A percentile compares a stretch with the other conserved stretches of the same genome.
Evolutionary conservation across 2,888 invertebrate species (phyloP).

Genomic region (Plagodis pulveraria): DNA sequence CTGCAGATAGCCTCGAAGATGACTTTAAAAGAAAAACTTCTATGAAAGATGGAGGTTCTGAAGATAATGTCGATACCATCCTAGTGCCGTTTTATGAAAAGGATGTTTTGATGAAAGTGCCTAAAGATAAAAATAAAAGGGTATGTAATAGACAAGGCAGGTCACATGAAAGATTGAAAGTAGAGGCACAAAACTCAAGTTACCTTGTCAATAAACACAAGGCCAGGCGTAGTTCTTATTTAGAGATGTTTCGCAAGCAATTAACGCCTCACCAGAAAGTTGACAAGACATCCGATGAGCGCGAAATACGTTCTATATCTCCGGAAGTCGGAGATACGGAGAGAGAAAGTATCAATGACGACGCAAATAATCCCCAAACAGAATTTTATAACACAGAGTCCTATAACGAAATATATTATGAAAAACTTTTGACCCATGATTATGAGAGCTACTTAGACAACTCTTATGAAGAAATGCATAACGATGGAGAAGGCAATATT

Average conservation of each 20-base stretch:
- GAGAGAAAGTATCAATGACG: conserved; percentile 68
- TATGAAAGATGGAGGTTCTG: conserved; percentile 41
- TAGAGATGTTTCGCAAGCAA: conserved; percentile 74
- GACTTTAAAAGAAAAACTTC: conserved; percentile 51
- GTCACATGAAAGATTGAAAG: conserved; percentile 45
- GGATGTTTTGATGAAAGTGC: conserved; percentile 74
- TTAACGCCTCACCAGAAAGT: conserved; percentile 45
- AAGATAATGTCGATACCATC: conserved; percentile 71
- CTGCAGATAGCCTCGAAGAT: conserved; percentile 71
- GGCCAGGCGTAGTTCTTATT: conserved; percentile 56
- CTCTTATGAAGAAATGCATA: conserved; percentile 55
- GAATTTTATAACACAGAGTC: conserved; percentile 74
- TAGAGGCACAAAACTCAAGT: conserved; percentile 45
- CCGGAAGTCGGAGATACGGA: conserved; percentile 78
- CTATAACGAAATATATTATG: conserved; percentile 77
- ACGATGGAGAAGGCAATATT: conserved; percentile 34
- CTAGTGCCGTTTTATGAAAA: conserved; percentile 79
- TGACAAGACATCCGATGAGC: conserved; percentile 40
- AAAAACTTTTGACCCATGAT: conserved; percentile 64
- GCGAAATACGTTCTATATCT: conserved; percentile 70
- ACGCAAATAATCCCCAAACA: conserved; percentile 42
- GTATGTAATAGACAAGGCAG: conserved; percentile 41
- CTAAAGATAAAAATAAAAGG: conserved; percentile 57
- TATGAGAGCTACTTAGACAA: conserved; percentile 55
- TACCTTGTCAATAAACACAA: conserved; percentile 69